Conservation (phyloP, 2,113 vertebrate genomes). For the Clarias gariepinus region DNA sequence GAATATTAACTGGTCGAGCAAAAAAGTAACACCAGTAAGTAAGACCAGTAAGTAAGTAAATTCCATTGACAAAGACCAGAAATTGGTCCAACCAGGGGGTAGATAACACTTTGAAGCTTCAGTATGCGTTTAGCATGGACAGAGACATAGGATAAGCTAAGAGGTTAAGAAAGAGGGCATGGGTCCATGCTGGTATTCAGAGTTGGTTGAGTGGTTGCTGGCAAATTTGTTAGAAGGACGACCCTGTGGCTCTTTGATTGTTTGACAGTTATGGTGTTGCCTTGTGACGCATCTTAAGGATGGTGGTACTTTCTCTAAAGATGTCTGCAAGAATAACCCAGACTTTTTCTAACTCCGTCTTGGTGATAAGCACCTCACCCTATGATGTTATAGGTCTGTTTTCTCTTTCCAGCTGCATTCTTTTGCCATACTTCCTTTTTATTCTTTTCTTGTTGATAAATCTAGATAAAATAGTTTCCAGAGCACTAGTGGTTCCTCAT, state of each 20-base stretch:
- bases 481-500: conserved; percentile 6
- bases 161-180: background rate
- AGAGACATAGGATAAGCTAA: background rate
- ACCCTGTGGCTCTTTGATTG: background rate
- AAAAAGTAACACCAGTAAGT: too few species aligned
- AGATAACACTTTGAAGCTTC: background rate
- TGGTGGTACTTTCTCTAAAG: background rate
- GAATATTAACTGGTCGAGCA: background rate
- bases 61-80: too few species aligned
- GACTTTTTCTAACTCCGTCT: background rate
- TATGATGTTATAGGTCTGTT: background rate
- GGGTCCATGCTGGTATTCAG: background rate
- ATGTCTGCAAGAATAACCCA: background rate
- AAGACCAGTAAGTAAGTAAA: too few species aligned
- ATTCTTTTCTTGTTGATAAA: conserved; percentile 10
- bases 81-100: too few species aligned
- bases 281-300: background rate
- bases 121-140: background rate
- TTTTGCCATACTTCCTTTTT: background rate
- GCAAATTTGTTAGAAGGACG: background rate
- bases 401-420: conserved; percentile 10
- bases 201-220: background rate
- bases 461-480: conserved; percentile 11
- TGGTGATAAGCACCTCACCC: background rate
- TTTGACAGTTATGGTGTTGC: background rate